phyloP scores from a whole-genome alignment of 2,797 vertebrate species.

The Sebastolobus altivelis region DNA sequence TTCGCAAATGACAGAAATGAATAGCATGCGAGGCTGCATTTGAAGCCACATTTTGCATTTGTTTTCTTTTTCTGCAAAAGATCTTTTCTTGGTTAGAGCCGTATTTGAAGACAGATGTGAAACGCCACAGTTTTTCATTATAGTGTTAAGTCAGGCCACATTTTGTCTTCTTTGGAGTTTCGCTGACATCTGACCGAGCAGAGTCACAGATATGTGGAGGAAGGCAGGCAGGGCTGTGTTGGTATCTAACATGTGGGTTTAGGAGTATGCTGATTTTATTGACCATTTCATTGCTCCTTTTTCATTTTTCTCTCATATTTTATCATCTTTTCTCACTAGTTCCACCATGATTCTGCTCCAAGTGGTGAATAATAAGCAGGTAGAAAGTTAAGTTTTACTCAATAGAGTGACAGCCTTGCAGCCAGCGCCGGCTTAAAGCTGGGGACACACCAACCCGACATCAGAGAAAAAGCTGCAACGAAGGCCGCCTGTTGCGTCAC shows the following conservation, averaged over 20 bases:
- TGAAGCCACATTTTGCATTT: slow-evolving; percentile 46
- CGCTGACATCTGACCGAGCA: slow-evolving; percentile 12
- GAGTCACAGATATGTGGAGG: slow-evolving; percentile 31
- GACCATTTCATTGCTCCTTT: neutral
- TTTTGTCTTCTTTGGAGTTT: slow-evolving; percentile 56
- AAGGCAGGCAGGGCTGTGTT: neutral
- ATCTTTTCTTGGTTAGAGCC: slow-evolving; percentile 38
- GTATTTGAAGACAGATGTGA: slow-evolving; percentile 74
- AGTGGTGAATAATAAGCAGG: neutral
- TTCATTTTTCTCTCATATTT: neutral
- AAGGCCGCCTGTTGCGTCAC: too few species aligned
- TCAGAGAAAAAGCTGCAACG: too few species aligned
- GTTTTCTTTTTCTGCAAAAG: slow-evolving; percentile 39
- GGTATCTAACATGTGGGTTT: neutral
- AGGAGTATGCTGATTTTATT: neutral
- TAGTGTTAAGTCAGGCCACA: slow-evolving; percentile 63
- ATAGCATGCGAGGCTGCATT: slow-evolving; percentile 36
- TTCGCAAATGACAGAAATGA: slow-evolving; percentile 32
- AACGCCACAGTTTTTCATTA: slow-evolving; percentile 70
- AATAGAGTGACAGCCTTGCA: neutral
- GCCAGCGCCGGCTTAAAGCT: too few species aligned
- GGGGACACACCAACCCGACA: too few species aligned
- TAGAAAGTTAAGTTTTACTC: neutral
- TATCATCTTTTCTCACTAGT: neutral
- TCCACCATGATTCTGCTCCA: neutral